Evolutionary conservation across 2,113 vertebrate genomes (phyloP), one percentile per base, ranked within the genome.

Genomic region (Candoia aspera): DNA sequence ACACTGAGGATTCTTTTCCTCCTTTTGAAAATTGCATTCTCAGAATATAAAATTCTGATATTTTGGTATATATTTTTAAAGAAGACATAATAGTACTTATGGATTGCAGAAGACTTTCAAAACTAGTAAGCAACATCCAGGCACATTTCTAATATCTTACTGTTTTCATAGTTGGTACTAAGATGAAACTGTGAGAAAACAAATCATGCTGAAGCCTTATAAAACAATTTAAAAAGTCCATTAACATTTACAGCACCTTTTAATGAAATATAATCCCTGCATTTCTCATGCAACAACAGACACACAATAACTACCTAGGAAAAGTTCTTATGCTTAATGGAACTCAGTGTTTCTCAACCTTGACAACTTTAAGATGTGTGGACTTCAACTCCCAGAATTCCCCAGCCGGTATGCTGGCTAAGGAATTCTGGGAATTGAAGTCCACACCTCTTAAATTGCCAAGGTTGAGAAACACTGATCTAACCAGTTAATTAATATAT

Each of bases 81-180:
- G 49, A 37, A 90, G 55, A 49, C 37, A 84, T 8, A 17, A 59
- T 10, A 84, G 55, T 29, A 49, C 84, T 84, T 42, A 60, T n/a
- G 60, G 57, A 90, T 91, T 90, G 46, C 37, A 46, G 60, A 33
- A 91, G 26, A 19, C 42, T 91, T 91, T 91, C 57, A 86, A 53
- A 91, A 85, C 83, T 85, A 60, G 68, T 37, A 84, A 85, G 42
- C 42, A 91, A 53, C 53, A 86, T 91, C 57, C 90, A 91, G 58
- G 42, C 83, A 33, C 10, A 85, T 62, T 49, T 91, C 17, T 54
- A 91, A 86, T 86, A 62, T 85, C 62, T 91, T 62, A 91, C 83
- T 91, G 42, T 90, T 93, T 93, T 57, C 73, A 90, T 88, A 93
- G 93, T 91, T 93, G 94, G 55, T 85, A 73, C 91, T 85, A 62